Conservation (phyloP, 2,888 invertebrate genomes). For the Smittia aterrima region DNA sequence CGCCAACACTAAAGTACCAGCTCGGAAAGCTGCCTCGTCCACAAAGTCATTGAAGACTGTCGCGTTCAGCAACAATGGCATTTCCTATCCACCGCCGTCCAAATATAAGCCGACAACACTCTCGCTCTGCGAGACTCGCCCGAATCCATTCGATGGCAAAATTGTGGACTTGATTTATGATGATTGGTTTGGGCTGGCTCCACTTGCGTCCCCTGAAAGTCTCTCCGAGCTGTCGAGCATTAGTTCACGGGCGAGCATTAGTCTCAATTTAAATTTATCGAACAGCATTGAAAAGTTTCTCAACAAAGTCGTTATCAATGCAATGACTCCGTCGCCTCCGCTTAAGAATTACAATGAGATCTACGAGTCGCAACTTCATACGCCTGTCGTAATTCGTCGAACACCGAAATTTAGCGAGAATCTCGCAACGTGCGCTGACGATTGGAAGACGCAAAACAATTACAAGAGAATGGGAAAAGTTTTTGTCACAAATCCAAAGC, state of each 20-base stretch:
- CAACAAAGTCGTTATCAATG: slow-evolving; percentile 47
- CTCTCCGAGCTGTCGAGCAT: slow-evolving; percentile 78
- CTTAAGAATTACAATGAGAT: slow-evolving; percentile 33
- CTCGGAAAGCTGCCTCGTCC: neutral
- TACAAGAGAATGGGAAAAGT: slow-evolving; percentile 58
- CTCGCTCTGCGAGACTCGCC: slow-evolving; percentile 39
- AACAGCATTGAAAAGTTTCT: slow-evolving; percentile 52
- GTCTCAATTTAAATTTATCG: slow-evolving; percentile 49
- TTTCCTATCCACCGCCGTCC: slow-evolving; percentile 33
- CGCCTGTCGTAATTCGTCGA: slow-evolving; percentile 62
- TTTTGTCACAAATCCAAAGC: slow-evolving; percentile 53
- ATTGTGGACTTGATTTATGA: slow-evolving; percentile 59
- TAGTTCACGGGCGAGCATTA: slow-evolving; percentile 65
- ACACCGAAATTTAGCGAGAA: slow-evolving; percentile 66
- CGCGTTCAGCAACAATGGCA: slow-evolving; percentile 49
- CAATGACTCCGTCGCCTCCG: slow-evolving; percentile 43
- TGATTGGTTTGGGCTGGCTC: slow-evolving; percentile 70
- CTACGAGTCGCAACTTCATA: slow-evolving; percentile 55
- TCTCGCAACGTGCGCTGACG: slow-evolving; percentile 65
- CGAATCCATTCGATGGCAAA: slow-evolving; percentile 45
- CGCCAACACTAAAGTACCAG: slow-evolving; percentile 11
- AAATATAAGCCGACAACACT: slow-evolving; percentile 40
- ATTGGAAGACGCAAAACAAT: slow-evolving; percentile 59
- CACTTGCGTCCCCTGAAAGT: slow-evolving; percentile 79
- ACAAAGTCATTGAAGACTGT: slow-evolving; percentile 47